Base-by-base conservation (phyloP, 2,888 invertebrate genomes). In the Synanthedon formicaeformis region DNA sequence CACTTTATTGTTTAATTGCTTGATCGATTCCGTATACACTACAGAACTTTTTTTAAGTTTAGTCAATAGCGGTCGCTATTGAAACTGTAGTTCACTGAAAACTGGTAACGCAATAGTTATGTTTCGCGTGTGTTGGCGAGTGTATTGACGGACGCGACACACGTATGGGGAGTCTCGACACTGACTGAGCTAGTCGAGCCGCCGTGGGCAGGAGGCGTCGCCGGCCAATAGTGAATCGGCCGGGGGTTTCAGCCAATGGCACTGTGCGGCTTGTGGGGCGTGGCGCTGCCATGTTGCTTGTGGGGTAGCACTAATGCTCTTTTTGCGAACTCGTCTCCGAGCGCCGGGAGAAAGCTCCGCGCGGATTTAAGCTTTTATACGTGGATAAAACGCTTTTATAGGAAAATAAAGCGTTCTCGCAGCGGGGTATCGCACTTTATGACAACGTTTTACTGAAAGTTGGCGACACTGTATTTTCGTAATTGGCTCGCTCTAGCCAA, bases 321-420 rank as follows among this genome's bases (percentile, higher is more conserved):
- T 86, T 86, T 86, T 83, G 78, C 81, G 78, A 70, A 73, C 71
- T 73, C 72, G 77, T 76, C 78, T 75, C 78, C 75, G 75, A 74
- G 84, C 78, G 75, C 78, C 75, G 75, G 75, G 84, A 81, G 85
- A 86, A 85, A 86, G 86, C 85, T 84, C 81, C 73, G 76, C 78
- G 78, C 80, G 83, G 86, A 86, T 86, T 85, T 85, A 82, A 86
- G 86, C 85, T 86, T 86, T 86, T 86, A 85, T 84, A 82, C 81
- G 84, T 83, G 83, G 81, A 85, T 86, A 83, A 86, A 86, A 83
- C 83, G 86, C 84, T 85, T 85, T 86, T 84, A 87, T 84, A 76
- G 81, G 78, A 83, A 83, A 81, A 86, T 86, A 85, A 86, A 86
- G 80, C 78, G 82, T 83, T 83, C 81, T 78, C 81, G 77, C 83